Percentiles rank a stretch among this genome's conserved stretches.
phyloP scores from a whole-genome alignment of 2,888 invertebrate genomes.

The Neelides folsomi region DNA sequence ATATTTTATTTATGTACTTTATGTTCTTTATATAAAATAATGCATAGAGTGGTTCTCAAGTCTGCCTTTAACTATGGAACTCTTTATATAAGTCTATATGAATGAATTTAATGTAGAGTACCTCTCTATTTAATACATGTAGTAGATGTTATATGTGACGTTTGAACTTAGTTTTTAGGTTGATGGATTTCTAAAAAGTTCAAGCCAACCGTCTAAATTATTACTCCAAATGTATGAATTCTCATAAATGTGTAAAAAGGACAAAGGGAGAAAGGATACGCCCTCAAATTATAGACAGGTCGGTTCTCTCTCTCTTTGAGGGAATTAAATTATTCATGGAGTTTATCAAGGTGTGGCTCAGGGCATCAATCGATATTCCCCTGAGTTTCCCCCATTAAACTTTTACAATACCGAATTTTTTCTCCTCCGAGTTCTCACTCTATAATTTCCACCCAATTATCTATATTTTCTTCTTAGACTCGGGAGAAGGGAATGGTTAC shows the following conservation, averaged over 20 bases:
- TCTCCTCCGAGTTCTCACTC: constrained; percentile 25
- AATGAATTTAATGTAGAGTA: too few relatives aligned
- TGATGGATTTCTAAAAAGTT: neutral
- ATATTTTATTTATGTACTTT: too few relatives aligned
- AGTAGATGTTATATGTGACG: too few relatives aligned
- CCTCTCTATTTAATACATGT: too few relatives aligned
- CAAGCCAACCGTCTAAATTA: neutral
- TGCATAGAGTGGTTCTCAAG: too few relatives aligned
- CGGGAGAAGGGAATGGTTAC: too few relatives aligned
- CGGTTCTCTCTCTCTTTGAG: constrained; percentile 9
- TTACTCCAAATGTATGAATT: constrained; percentile 2
- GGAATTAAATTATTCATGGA: constrained; percentile 34
- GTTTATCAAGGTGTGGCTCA: constrained; percentile 34
- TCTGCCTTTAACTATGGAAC: too few relatives aligned
- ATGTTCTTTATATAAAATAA: too few relatives aligned
- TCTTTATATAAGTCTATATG: too few relatives aligned
- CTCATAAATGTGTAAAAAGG: constrained; percentile 33
- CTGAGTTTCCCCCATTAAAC: constrained; percentile 24
- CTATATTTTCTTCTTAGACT: constrained; percentile 16
- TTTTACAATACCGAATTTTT: constrained; percentile 29
- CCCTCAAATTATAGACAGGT: constrained; percentile 33
- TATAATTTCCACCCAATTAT: constrained; percentile 34
- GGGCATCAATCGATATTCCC: constrained; percentile 32
- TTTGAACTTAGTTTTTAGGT: too few relatives aligned
- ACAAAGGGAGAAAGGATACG: constrained; percentile 33